A percentile compares a stretch with the other conserved stretches of the same genome.
phyloP scores from a whole-genome alignment of 1,140 invertebrate species.

The Whitmania pigra region DNA sequence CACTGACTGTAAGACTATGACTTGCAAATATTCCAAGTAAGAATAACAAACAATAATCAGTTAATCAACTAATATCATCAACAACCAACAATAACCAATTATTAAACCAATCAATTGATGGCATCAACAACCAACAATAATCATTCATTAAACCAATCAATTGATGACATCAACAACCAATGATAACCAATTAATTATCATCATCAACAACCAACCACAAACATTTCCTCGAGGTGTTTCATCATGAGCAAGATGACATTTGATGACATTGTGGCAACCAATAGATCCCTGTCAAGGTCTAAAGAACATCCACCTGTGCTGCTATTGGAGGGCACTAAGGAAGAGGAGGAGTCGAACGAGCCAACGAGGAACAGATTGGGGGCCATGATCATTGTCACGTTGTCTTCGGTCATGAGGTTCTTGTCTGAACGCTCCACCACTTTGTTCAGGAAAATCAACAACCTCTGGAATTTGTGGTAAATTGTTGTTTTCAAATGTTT shows the following conservation, averaged over 20 bases:
- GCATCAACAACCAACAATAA: background rate
- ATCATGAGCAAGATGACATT: constrained; percentile 7
- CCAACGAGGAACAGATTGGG: constrained; percentile 71
- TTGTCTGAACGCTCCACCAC: constrained; percentile 54
- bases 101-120: background rate
- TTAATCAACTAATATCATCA: background rate
- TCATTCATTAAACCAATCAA: background rate
- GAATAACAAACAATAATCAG: no score
- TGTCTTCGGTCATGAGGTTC: constrained; percentile 79
- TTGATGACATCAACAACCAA: constrained; percentile 10
- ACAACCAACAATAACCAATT: background rate
- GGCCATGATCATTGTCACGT: constrained; percentile 80
- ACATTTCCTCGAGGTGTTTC: constrained; percentile 6
- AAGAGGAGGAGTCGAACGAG: constrained; percentile 19
- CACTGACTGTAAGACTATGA: no score
- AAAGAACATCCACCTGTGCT: background rate
- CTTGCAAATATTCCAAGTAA: no score
- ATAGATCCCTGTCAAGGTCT: background rate
- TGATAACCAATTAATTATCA: background rate
- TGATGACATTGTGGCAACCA: background rate
- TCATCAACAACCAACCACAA: background rate
- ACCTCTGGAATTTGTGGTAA: constrained; percentile 44
- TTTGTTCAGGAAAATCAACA: constrained; percentile 60
- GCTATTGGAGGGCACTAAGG: background rate
- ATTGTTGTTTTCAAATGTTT: background rate